Evolutionary conservation across 2,797 vertebrate species (phyloP).

Genomic region (Neosalanx taihuensis): DNA sequence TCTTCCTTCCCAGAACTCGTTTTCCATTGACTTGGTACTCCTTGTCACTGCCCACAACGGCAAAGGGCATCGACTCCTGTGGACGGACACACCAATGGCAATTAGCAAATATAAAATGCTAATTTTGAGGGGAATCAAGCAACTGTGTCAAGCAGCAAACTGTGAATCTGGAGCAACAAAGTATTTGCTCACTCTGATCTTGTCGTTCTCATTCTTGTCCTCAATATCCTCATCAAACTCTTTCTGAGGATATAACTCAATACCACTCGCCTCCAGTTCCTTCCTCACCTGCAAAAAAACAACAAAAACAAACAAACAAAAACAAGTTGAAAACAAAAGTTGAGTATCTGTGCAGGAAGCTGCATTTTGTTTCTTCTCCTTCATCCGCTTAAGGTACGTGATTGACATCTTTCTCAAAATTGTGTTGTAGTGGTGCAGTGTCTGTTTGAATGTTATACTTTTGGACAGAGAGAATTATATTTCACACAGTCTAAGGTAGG

Average conservation of each 20-base stretch:
- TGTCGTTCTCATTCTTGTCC: constrained; percentile 97
- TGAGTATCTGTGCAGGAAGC: not conserved
- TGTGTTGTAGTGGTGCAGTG: too few relatives aligned
- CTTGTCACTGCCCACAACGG: constrained; percentile 97
- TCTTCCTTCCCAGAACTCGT: constrained; percentile 93
- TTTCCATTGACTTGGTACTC: constrained; percentile 97
- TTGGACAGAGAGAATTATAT: too few relatives aligned
- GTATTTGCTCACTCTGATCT: constrained; percentile 82
- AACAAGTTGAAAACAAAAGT: not conserved
- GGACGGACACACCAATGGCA: constrained; percentile 14
- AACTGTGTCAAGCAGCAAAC: too few relatives aligned
- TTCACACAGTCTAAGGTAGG: too few relatives aligned
- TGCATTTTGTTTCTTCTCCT: not conserved
- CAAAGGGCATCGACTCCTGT: constrained; percentile 96
- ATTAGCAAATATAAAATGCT: too few relatives aligned
- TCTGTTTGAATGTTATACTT: too few relatives aligned
- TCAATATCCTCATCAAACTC: constrained; percentile 98
- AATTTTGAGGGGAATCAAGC: too few relatives aligned
- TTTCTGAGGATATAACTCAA: constrained; percentile 97
- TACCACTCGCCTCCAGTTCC: constrained; percentile 89
- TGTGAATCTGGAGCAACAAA: too few relatives aligned
- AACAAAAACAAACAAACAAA: not conserved
- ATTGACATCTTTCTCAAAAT: too few relatives aligned
- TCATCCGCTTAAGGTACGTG: not conserved
- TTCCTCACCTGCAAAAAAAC: constrained; percentile 76